Percentiles rank a stretch among this genome's conserved stretches.
Conservation (phyloP, 2,113 vertebrate species). For the Arvicanthis niloticus region DNA sequence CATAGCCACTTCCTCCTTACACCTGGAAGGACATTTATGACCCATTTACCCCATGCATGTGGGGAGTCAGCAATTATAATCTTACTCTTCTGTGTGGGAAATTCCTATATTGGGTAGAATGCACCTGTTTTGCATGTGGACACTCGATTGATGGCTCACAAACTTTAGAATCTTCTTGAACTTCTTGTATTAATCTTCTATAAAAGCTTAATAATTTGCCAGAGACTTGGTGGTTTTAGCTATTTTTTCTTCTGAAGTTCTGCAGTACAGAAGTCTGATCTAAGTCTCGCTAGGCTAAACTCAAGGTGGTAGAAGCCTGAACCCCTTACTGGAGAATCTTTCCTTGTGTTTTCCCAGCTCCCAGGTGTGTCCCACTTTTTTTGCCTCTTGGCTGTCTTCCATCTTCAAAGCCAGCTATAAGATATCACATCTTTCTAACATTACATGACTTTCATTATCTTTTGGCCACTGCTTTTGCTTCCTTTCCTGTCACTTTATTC, state of each 20-base stretch:
- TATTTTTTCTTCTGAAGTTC: background rate
- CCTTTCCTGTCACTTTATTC: background rate
- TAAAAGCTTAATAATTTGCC: background rate
- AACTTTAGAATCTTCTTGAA: background rate
- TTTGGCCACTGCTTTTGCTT: background rate
- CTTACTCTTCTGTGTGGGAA: background rate
- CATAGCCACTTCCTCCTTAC: background rate
- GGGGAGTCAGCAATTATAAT: background rate
- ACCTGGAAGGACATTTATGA: background rate
- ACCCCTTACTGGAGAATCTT: background rate
- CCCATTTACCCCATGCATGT: rapidly evolving
- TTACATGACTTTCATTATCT: background rate
- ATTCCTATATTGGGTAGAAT: background rate
- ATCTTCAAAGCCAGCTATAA: background rate
- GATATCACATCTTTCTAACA: background rate
- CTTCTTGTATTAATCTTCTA: background rate
- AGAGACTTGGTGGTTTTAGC: background rate
- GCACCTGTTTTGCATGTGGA: background rate
- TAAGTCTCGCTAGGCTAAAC: background rate
- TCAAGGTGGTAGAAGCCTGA: background rate
- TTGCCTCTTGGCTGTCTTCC: background rate
- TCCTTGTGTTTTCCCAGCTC: background rate
- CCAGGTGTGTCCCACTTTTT: background rate
- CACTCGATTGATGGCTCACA: background rate
- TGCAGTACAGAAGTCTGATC: background rate